phyloP scores from a whole-genome alignment of 2,797 vertebrate species.

The Argentina silus region DNA sequence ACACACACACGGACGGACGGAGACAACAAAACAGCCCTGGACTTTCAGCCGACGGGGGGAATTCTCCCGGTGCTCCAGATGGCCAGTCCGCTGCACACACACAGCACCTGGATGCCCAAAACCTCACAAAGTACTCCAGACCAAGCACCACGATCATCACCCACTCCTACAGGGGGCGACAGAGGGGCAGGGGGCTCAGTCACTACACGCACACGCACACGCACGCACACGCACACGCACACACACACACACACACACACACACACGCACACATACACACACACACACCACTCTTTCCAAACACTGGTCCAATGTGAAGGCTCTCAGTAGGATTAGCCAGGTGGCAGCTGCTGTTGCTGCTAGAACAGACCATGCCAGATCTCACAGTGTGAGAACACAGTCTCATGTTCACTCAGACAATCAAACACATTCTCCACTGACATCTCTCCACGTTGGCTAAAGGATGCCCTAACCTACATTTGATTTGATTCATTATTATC shows the following conservation, averaged over 20 bases:
- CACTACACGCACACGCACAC: not conserved
- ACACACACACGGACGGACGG: slow-evolving; percentile 21
- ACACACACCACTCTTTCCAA: slow-evolving; percentile 29
- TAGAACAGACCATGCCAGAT: slow-evolving; percentile 49
- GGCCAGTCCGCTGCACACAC: no score
- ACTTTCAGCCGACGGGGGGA: no score
- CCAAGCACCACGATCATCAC: slow-evolving; percentile 99
- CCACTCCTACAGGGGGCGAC: slow-evolving; percentile 83
- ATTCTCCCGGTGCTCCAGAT: no score
- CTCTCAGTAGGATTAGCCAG: slow-evolving; percentile 45
- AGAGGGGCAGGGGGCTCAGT: slow-evolving; percentile 17
- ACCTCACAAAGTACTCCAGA: slow-evolving; percentile 91
- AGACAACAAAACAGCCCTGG: not conserved
- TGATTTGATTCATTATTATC: no score
- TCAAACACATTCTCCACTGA: slow-evolving; percentile 23
- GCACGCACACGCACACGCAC: no score
- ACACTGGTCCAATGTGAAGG: not conserved
- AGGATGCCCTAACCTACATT: not conserved
- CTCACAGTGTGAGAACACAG: slow-evolving; percentile 48
- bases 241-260: not conserved
- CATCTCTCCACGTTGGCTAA: not conserved
- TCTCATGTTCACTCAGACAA: slow-evolving; percentile 51
- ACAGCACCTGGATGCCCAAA: slow-evolving; percentile 96
- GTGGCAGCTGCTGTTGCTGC: slow-evolving; percentile 60
- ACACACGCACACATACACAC: slow-evolving; percentile 13